Evolutionary conservation across 2,797 vertebrate species (phyloP).

Genomic region (Xyrichtys novacula): DNA sequence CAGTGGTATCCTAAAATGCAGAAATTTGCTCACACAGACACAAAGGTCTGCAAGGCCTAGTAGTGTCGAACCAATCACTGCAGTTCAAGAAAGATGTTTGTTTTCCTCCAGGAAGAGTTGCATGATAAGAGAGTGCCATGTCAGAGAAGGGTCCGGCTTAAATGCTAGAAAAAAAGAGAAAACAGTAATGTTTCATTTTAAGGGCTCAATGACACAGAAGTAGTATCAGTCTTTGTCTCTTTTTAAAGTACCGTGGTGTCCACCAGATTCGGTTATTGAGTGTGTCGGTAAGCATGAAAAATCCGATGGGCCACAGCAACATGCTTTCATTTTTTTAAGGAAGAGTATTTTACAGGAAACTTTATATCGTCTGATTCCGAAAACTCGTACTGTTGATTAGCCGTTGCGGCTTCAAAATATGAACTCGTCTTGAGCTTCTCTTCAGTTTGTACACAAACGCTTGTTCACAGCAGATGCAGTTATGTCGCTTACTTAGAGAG

Average conservation of each 20-base stretch:
- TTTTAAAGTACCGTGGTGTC: neutral
- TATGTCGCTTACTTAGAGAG: constrained; percentile 9
- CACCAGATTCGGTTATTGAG: neutral
- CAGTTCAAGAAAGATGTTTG: no score
- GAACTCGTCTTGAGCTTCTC: neutral
- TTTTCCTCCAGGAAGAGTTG: no score
- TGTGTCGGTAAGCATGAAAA: neutral
- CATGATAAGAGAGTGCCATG: no score
- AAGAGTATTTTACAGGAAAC: neutral
- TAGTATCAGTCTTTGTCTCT: no score
- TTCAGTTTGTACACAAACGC: constrained; percentile 12
- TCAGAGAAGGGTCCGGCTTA: no score
- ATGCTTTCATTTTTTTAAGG: neutral
- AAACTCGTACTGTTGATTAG: neutral
- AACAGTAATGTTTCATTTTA: no score
- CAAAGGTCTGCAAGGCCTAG: no score
- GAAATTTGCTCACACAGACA: no score
- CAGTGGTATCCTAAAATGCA: no score
- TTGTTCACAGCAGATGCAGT: constrained; percentile 24
- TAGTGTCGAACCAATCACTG: no score
- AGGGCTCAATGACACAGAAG: no score
- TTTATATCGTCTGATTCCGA: neutral
- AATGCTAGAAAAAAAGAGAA: no score
- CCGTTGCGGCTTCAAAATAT: neutral
- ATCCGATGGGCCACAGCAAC: neutral